Evolutionary conservation across 2,888 invertebrate species (phyloP), one percentile per base, ranked within the genome.

Genomic region (Melieria picta): DNA sequence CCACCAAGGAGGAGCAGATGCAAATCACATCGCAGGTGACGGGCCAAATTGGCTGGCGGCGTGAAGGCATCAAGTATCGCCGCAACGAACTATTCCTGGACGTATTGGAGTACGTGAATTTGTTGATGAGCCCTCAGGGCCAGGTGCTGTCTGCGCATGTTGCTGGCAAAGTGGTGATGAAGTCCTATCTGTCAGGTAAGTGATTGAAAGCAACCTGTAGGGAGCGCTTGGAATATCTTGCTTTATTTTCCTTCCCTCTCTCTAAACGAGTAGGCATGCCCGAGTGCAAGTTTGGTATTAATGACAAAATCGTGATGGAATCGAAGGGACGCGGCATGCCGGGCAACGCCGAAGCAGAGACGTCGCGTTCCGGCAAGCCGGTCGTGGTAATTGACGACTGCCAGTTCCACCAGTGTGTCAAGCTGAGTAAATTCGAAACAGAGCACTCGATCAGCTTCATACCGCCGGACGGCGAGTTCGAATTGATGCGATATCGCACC

Each of bases 381-480:
- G 96, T 98, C 55, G 99, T 99, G n/a, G 99, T 99, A 42, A 99
- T 99, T 80, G 99, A 99, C 85, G 99, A 99, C 89, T 99, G 99
- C 83, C 99, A 99, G 89, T 99, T 99, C 89, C 99, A 99, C 88
- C 99, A 99, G 88, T 99, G 99, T 86, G 99, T 99, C 65, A 99
- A 99, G 86, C 90, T 99, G 72, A 98, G 97, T 87, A 99, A 99
- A 91, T 99, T 99, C 87, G 99, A 99, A 89, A 99, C 99, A 0
- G 99, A 99, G 87, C 99, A 99, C 90, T 98, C 98, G 84, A 99
- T 99, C 85, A 98, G 98, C 80, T 99, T 99, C 89, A 99, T 99
- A 84, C 99, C 99, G 73, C 99, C 99, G 1, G 99, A 99, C 87
- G 99, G 99, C 62, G 99, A 99, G 90, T 99, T 98, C 84, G 99